Percentiles rank a stretch among this genome's conserved stretches.
Evolutionary conservation across 2,113 vertebrate genomes (phyloP).

Genomic region (Nesogale talazaci): DNA sequence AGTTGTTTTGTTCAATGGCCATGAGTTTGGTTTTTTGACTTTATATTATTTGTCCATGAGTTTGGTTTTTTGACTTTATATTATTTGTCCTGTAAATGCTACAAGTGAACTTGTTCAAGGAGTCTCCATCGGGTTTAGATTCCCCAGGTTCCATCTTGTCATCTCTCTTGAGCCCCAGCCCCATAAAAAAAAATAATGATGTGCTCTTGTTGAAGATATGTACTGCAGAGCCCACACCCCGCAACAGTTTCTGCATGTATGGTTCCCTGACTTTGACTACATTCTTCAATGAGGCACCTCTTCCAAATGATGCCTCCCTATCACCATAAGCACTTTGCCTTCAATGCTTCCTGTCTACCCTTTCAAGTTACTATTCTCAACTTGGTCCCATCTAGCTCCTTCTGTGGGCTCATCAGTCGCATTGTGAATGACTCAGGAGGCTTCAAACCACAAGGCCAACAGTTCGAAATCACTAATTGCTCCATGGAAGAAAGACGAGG

Average conservation of each 20-base stretch:
- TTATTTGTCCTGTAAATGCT: too few species aligned
- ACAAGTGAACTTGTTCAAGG: neutral
- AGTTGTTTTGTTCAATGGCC: too few species aligned
- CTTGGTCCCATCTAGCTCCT: neutral
- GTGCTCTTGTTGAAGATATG: neutral
- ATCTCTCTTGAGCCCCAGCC: neutral
- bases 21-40: too few species aligned
- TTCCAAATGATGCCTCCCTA: neutral
- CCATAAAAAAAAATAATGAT: neutral
- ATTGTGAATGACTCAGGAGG: too few species aligned
- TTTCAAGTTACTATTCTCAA: neutral
- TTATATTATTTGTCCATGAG: too few species aligned
- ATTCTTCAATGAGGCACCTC: neutral
- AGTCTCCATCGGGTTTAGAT: neutral
- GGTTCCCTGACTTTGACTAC: neutral
- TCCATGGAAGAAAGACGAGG: too few species aligned
- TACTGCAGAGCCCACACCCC: neutral
- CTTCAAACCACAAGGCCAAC: too few species aligned
- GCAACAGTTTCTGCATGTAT: neutral
- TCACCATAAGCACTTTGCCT: neutral
- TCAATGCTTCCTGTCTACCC: neutral
- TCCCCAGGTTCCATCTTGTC: neutral
- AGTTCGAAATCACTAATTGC: too few species aligned
- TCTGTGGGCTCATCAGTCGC: neutral
- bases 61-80: too few species aligned